These are phyloP conservation scores for Phyllostomus discolor DNA, from an alignment of 2,113 vertebrate genomes.

Conservation along the genomic window DNA sequence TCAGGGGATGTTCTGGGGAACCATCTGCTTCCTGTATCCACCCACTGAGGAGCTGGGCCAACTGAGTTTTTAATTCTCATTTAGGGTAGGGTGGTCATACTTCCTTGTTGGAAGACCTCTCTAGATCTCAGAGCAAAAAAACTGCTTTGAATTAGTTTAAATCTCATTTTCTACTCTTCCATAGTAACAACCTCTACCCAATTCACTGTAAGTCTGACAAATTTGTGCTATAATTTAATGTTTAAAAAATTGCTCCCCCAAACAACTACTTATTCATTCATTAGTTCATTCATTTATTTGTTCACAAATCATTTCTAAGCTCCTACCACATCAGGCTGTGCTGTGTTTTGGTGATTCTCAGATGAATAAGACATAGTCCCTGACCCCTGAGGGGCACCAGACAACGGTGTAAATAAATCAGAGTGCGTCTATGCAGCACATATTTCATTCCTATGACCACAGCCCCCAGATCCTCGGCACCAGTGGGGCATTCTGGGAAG, in stretches of 20 bases:
- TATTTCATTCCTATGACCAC: neutral
- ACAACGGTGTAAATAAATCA: neutral
- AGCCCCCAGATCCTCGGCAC: neutral
- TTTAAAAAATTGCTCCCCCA: neutral
- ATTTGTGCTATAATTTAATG: neutral
- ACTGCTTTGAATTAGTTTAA: conserved; percentile 32
- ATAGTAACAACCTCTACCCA: conserved; percentile 23
- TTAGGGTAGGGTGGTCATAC: neutral
- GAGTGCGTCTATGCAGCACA: neutral
- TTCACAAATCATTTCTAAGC: neutral
- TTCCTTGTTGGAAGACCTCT: neutral
- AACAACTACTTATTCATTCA: neutral
- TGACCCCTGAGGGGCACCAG: neutral
- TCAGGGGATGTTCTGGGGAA: neutral
- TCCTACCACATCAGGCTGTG: neutral
- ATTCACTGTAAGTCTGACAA: conserved; percentile 2
- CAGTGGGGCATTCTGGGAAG: neutral
- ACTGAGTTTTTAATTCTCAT: neutral
- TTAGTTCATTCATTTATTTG: neutral
- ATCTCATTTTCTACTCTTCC: conserved; percentile 28
- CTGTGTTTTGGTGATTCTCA: neutral
- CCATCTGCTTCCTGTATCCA: neutral
- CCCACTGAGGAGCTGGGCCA: neutral
- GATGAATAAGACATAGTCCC: neutral
- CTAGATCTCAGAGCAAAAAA: neutral